Evolutionary conservation across 2,113 vertebrate species (phyloP).

Genomic region (Seriola aureovittata): DNA sequence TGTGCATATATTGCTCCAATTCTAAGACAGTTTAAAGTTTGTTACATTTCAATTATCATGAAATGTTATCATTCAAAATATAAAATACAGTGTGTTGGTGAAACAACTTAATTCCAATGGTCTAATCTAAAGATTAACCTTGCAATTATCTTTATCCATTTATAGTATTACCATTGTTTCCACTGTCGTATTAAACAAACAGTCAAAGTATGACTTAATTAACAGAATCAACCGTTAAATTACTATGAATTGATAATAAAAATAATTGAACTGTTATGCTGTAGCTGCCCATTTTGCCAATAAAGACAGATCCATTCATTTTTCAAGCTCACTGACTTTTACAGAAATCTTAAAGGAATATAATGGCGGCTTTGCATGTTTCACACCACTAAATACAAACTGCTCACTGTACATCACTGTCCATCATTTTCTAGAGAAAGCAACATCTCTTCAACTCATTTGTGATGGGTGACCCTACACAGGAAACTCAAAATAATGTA

Average conservation of each 20-base stretch:
- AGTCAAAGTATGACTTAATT: background rate
- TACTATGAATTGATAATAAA: background rate
- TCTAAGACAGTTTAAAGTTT: background rate
- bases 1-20: background rate
- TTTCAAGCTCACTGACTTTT: background rate
- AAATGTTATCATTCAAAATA: background rate
- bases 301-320: background rate
- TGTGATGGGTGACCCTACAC: background rate
- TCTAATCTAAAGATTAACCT: background rate
- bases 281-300: background rate
- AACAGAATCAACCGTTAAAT: background rate
- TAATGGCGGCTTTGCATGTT: constrained; percentile 2
- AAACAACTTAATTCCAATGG: background rate
- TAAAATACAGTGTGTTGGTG: background rate
- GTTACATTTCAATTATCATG: background rate
- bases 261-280: background rate
- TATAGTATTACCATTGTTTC: background rate
- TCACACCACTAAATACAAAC: background rate
- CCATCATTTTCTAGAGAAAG: background rate
- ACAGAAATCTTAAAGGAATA: background rate
- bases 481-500: background rate
- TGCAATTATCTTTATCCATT: background rate
- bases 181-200: too few species aligned
- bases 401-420: background rate
- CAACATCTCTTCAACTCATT: background rate